Percentiles rank a stretch among this genome's conserved stretches.
phyloP scores from a whole-genome alignment of 2,113 vertebrate species.

The Castor canadensis region DNA sequence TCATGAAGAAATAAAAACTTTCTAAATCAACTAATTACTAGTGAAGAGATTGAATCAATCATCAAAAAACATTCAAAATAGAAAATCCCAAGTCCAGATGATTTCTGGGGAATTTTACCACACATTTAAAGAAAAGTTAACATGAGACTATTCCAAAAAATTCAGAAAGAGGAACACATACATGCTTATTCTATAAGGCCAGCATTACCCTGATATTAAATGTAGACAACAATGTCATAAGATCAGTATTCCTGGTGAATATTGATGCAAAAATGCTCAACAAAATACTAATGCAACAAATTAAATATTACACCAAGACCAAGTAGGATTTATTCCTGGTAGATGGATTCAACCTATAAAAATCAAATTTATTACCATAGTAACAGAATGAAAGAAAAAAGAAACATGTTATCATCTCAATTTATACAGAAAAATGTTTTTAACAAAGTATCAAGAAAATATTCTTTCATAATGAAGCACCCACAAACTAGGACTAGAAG shows the following conservation, averaged over 20 bases:
- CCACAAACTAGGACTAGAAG: neutral
- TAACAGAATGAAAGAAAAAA: neutral
- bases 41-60: neutral
- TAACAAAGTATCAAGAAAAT: neutral
- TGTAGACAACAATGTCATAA: neutral
- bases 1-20: neutral
- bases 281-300: neutral
- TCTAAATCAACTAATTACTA: neutral
- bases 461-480: neutral
- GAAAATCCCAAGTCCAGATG: neutral
- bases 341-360: neutral
- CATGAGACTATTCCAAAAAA: neutral
- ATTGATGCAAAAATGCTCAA: neutral
- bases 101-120: neutral
- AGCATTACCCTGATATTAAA: neutral
- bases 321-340: neutral
- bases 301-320: neutral
- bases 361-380: neutral
- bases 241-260: neutral
- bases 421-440: neutral
- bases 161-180: neutral
- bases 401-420: neutral
- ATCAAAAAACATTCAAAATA: neutral
- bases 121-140: neutral
- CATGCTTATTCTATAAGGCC: neutral